Conservation (phyloP, 2,888 invertebrate genomes). For the Drosophila nigritarsus region DNA sequence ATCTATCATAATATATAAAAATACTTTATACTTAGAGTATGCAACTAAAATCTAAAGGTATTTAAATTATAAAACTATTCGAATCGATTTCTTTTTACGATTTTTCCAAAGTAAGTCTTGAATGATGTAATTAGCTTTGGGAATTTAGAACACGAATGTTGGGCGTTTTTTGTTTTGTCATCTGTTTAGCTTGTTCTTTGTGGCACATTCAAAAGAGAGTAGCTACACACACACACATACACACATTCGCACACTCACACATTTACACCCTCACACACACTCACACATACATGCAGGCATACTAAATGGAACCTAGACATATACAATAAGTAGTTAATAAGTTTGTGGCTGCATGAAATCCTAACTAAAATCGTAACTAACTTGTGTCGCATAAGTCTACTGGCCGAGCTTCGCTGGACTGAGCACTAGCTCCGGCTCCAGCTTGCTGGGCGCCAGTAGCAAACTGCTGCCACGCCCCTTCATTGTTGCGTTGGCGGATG, state of each 20-base stretch:
- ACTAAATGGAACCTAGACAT: slow-evolving; percentile 46
- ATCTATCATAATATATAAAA: not conserved
- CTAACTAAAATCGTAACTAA: slow-evolving; percentile 72
- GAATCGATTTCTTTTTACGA: not conserved
- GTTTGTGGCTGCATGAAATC: slow-evolving; percentile 55
- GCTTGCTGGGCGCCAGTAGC: slow-evolving; percentile 68
- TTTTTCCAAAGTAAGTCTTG: slow-evolving; percentile 6
- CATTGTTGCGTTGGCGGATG: slow-evolving; percentile 57
- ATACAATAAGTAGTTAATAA: slow-evolving; percentile 31
- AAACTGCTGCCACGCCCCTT: slow-evolving; percentile 63
- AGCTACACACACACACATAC: slow-evolving; percentile 20
- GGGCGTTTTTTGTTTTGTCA: slow-evolving; percentile 29
- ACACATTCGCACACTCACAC: slow-evolving; percentile 16
- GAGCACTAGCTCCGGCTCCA: slow-evolving; percentile 84
- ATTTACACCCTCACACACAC: slow-evolving; percentile 9
- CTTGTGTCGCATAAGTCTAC: slow-evolving; percentile 50
- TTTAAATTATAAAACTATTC: not conserved
- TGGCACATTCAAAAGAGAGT: slow-evolving; percentile 73
- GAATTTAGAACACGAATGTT: slow-evolving; percentile 45
- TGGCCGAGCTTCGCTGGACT: slow-evolving; percentile 85
- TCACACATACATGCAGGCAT: slow-evolving; percentile 15
- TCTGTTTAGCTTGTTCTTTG: slow-evolving; percentile 45
- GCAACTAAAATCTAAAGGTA: not conserved
- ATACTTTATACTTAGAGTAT: slow-evolving; percentile 4
- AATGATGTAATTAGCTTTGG: not conserved